Base-by-base conservation (phyloP, 2,113 vertebrate genomes). In the Plestiodon gilberti region DNA sequence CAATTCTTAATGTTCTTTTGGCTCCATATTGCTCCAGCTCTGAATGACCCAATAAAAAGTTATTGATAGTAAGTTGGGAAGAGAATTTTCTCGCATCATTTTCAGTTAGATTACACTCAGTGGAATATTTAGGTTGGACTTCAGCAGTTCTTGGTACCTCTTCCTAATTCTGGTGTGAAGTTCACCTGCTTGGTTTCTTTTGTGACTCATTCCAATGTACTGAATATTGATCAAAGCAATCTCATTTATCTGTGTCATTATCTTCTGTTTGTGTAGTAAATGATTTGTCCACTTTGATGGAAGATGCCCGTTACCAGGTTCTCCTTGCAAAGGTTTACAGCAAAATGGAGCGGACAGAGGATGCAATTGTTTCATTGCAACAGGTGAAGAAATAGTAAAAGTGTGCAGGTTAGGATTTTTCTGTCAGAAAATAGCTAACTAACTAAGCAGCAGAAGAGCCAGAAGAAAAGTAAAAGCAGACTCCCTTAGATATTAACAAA, bases 321-420 rank as follows among this genome's bases (percentile, higher is more conserved):
- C 97, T 99, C 90, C 95, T 99, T 90, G 98, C 98, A 89, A 99
- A 98, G 95, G 93, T 99, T 89, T 98, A 99, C 90, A 98, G 95
- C 94, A 98, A 98, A 96, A 97, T 98, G 91, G 97, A 96, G 78
- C 98, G 97, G 94, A 97, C 92, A 74, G 96, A 97, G 6, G 97
- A 98, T 81, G 98, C 98, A 59, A 75, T 99, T 79, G 84, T 96
- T 88, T 97, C 98, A 3, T 94, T 99, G 64, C 97, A 98, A 22
- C 96, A 96, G 95, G 99, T 99, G 94, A 95, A 95, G 1, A 2
- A 57, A 71, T 25, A 5, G 23, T 67, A 87, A 70, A 71, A 70
- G n/a, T 25, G 3, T n/a, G 10, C 18, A 10, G 17, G 15, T 28
- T 64, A 33, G 20, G 13, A 5, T 65, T 76, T 76, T 20, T 22